Evolutionary conservation across 2,797 vertebrate genomes (phyloP), one percentile per base, ranked within the genome.

Genomic region (Vipera ursinii): DNA sequence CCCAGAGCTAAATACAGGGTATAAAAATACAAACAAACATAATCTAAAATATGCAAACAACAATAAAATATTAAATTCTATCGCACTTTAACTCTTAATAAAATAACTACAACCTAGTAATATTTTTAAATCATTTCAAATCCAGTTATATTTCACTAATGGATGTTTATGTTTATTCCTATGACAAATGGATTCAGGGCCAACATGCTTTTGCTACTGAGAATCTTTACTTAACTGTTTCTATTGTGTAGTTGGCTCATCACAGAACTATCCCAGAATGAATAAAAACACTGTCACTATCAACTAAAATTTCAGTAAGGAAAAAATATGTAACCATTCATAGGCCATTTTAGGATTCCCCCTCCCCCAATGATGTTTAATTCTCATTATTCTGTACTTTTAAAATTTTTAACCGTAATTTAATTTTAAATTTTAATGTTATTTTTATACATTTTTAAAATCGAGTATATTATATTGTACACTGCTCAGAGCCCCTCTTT

Each of bases 61-160:
- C n/a, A n/a, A n/a, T n/a, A n/a, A n/a, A n/a, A n/a, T n/a, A n/a
- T n/a, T n/a, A n/a, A n/a, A n/a, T n/a, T n/a, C n/a, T n/a, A n/a
- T n/a, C n/a, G n/a, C n/a, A n/a, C n/a, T n/a, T n/a, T n/a, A n/a
- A n/a, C n/a, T n/a, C n/a, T n/a, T n/a, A n/a, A n/a, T n/a, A n/a
- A n/a, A n/a, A n/a, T n/a, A n/a, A n/a, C n/a, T n/a, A n/a, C n/a
- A n/a, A n/a, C n/a, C 87, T 93, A 7, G 93, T 95, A n/a, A 61
- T 93, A 78, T 73, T 65, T 92, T 89, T 93, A 59, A 95, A 93
- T 38, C 12, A 86, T 22, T 92, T 92, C 91, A 91, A 95, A 91
- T 56, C 87, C 60, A 55, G 2, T 22, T 90, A 26, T 89, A 73
- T 85, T 95, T 93, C 59, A 90, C 56, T 94, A 87, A 86, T 17